Percentiles rank a stretch among this genome's conserved stretches.
phyloP scores from a whole-genome alignment of 1,140 invertebrate genomes.

The Orius laevigatus region DNA sequence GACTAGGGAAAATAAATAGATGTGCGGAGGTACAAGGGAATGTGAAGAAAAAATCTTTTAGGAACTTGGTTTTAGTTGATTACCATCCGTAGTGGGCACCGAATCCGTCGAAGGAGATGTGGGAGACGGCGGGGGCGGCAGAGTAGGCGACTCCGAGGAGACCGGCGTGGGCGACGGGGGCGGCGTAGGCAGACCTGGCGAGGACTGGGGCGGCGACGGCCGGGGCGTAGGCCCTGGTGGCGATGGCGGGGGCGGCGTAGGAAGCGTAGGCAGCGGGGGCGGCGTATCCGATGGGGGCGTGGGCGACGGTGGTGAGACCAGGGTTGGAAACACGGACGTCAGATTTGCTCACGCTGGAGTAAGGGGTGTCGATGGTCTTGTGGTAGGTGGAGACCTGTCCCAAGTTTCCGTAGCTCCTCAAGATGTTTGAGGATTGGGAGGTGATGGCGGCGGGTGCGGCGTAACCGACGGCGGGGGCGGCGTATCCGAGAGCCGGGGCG shows the following conservation, averaged over 20 bases:
- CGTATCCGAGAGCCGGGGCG: slow-evolving; percentile 7
- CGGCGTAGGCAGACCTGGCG: slow-evolving; percentile 11
- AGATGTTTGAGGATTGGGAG: slow-evolving; percentile 24
- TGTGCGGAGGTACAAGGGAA: no score
- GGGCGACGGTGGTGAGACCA: slow-evolving; percentile 20
- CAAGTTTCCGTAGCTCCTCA: slow-evolving; percentile 24
- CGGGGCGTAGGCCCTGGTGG: slow-evolving; percentile 14
- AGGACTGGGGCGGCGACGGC: slow-evolving; percentile 12
- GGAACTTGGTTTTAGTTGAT: neutral
- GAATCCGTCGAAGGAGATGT: slow-evolving; percentile 21
- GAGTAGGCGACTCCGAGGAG: slow-evolving; percentile 21
- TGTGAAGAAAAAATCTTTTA: no score
- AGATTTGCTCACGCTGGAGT: slow-evolving; percentile 25
- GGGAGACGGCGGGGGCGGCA: slow-evolving; percentile 21
- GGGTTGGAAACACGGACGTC: slow-evolving; percentile 28
- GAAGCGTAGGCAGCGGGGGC: slow-evolving; percentile 15
- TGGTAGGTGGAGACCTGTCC: slow-evolving; percentile 25
- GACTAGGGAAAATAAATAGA: no score
- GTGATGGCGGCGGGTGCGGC: slow-evolving; percentile 23
- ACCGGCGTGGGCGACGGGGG: slow-evolving; percentile 15
- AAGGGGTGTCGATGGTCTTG: slow-evolving; percentile 26
- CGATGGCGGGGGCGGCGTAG: slow-evolving; percentile 16
- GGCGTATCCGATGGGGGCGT: slow-evolving; percentile 15
- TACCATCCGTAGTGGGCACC: slow-evolving; percentile 23
- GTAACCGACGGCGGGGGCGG: slow-evolving; percentile 23